Evolutionary conservation across 2,113 vertebrate genomes (phyloP).

Genomic region (Eurystomus gularis): DNA sequence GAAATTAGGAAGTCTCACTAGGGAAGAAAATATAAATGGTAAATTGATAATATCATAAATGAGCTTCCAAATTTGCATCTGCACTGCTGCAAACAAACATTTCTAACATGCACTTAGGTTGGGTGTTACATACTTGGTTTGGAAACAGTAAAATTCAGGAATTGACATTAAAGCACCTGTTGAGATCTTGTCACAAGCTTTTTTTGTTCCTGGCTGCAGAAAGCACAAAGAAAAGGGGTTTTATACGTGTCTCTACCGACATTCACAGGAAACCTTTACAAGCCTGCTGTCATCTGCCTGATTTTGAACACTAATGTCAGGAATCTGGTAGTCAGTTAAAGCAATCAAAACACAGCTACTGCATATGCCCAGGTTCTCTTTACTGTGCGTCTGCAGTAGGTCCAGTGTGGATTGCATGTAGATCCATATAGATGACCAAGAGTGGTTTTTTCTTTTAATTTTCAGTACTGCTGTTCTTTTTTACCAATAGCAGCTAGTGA

Average conservation of each 20-base stretch:
- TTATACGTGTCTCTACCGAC: background rate
- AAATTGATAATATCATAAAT: background rate
- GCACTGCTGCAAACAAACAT: background rate
- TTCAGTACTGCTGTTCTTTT: background rate
- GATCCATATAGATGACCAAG: background rate
- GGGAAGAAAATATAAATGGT: background rate
- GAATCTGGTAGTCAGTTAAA: background rate
- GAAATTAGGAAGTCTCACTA: background rate
- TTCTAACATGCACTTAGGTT: background rate
- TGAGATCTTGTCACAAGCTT: background rate
- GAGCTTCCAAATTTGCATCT: background rate
- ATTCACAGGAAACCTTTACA: background rate
- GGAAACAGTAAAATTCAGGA: background rate
- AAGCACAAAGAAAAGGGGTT: background rate
- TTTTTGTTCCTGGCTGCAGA: background rate
- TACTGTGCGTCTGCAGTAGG: background rate
- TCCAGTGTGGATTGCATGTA: background rate
- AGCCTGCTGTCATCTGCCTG: background rate
- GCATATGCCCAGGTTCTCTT: background rate
- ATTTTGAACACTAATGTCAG: background rate
- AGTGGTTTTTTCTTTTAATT: background rate
- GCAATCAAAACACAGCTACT: background rate
- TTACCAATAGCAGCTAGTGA: background rate
- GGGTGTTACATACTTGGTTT: background rate
- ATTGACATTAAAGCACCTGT: background rate